Evolutionary conservation across 1,140 invertebrate genomes (phyloP), one percentile per base, ranked within the genome.

Genomic region (Atta colombica): DNA sequence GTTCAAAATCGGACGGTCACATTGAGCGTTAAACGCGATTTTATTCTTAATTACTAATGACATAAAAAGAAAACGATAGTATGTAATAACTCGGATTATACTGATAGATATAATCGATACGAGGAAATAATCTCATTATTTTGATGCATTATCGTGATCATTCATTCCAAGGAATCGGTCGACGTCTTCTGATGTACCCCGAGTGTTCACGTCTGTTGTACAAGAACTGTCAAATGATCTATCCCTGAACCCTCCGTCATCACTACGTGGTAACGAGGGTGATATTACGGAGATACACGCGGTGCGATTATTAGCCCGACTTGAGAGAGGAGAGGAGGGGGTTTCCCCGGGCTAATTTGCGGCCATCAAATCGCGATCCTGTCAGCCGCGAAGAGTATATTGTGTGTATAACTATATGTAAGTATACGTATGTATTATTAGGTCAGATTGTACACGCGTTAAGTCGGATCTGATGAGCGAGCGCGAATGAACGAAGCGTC

Each of bases 131-230:
- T 71, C 51, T 16, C 74, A 39, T 25, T 39, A 39, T 25, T 39
- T 28, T 35, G 3, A 58, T 49, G 21, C 21, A 28, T 63, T 25
- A 28, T 63, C 25, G 60, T n/a, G 28, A 35, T 31, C 28, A 25
- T 16, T 16, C 58, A 2, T 61, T 18, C 14, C 14, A 25, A 63
- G 4, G 16, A 71, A 16, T 71, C 31, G 55, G 18, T 39, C 21
- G 45, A 31, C 80, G 25, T 53, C 71, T 72, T 81, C 78, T 81
- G 65, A 81, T 28, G 18, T n/a, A 72, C 16, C 21, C 35, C 35
- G 31, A 16, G 8, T 45, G n/a, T 80, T 6, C 49, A 25, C 16
- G 61, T 35, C 45, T 7, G n/a, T 45, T 65, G 28, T 28, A 21
- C 12, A 21, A 28, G 31, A 4, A 28, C 31, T 80, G 8, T 3